phyloP scores from a whole-genome alignment of 2,797 vertebrate species.

The Distichodus sexfasciatus region DNA sequence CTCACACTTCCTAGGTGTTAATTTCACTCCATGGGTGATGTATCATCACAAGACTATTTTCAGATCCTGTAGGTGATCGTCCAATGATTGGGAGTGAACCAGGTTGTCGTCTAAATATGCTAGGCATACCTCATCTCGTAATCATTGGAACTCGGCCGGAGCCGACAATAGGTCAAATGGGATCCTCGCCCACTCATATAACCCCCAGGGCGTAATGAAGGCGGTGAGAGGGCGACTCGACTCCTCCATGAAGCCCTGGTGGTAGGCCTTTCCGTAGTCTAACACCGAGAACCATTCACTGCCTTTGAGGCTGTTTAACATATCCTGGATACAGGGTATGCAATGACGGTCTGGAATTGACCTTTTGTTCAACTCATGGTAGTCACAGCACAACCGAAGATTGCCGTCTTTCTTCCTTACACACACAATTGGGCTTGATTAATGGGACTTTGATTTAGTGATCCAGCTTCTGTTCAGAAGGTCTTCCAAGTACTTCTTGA shows the following conservation, averaged over 20 bases:
- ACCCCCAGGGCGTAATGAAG: background rate
- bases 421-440: too few species aligned
- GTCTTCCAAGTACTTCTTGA: too few species aligned
- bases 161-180: background rate
- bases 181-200: background rate
- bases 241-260: background rate
- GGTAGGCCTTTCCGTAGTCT: background rate
- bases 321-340: background rate
- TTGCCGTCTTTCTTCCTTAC: background rate
- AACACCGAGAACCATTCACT: background rate
- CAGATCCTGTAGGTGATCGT: background rate
- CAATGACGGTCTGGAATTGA: background rate
- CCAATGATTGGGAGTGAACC: background rate
- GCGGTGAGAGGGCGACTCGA: background rate
- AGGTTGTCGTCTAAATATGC: background rate
- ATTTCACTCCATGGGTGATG: background rate
- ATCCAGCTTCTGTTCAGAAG: too few species aligned
- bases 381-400: background rate
- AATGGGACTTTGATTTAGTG: too few species aligned
- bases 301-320: background rate
- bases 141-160: background rate
- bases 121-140: background rate
- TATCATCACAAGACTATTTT: background rate
- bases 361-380: background rate
- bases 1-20: background rate